Percentiles rank a stretch among this genome's conserved stretches.
Conservation (phyloP, 2,113 vertebrate species). For the Carollia perspicillata region DNA sequence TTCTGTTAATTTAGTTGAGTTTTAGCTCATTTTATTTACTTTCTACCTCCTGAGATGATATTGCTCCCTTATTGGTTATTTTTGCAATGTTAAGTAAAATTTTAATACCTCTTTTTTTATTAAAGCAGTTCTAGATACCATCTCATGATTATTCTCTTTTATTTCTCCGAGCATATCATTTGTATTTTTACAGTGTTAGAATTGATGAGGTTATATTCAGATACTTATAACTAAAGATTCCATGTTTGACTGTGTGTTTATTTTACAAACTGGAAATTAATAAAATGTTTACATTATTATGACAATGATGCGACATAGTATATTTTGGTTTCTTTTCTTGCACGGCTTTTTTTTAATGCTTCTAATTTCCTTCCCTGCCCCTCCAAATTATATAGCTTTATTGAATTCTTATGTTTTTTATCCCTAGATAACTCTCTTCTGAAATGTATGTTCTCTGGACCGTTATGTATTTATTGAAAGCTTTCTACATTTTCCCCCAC, state of each 20-base stretch:
- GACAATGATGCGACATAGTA: not conserved
- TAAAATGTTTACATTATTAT: not conserved
- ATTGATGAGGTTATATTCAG: not conserved
- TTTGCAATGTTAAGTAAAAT: not conserved
- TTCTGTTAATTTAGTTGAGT: not conserved
- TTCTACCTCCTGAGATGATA: not conserved
- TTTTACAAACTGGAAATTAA: slow-evolving; percentile 8
- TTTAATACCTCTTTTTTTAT: not conserved
- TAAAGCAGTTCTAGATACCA: not conserved
- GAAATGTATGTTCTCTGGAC: not conserved
- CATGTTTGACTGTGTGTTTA: not conserved
- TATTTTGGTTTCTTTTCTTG: not conserved
- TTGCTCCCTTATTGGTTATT: not conserved
- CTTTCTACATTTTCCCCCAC: not conserved
- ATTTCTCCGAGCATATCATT: not conserved
- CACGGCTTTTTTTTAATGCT: not conserved
- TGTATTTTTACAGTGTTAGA: not conserved
- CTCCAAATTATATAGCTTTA: not conserved
- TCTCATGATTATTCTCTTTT: not conserved
- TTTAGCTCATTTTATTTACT: not conserved
- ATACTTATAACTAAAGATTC: not conserved
- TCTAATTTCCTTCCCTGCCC: not conserved
- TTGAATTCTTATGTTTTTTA: not conserved
- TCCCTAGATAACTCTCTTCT: not conserved
- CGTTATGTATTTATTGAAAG: not conserved